These are phyloP conservation scores for Esox niger DNA, from an alignment of 2,113 vertebrate genomes.

Conservation along the genomic window DNA sequence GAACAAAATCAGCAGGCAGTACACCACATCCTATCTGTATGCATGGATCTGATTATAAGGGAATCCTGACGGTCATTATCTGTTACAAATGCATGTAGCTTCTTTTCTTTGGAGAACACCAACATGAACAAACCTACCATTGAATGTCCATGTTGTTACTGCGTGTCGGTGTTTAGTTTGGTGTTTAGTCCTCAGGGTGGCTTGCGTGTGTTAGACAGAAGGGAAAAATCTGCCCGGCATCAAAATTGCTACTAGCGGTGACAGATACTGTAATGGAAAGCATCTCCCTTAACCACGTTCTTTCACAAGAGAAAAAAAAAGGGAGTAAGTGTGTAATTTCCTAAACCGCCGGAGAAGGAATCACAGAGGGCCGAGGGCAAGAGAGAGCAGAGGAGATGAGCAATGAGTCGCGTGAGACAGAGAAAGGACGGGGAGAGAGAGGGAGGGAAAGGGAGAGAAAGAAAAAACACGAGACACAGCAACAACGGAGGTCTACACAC, in stretches of 20 bases:
- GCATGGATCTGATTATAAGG: not conserved
- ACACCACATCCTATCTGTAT: no score
- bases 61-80: not conserved
- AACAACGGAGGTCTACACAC: slow-evolving; percentile 13
- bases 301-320: slow-evolving; percentile 26
- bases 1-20: no score
- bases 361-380: not conserved
- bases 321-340: not conserved
- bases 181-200: not conserved
- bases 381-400: slow-evolving; percentile 1
- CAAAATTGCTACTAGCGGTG: slow-evolving; percentile 31
- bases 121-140: not conserved
- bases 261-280: slow-evolving; percentile 48
- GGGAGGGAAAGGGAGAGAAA: not conserved
- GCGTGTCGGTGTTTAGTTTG: slow-evolving; percentile 6
- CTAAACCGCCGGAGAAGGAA: slow-evolving; percentile 6
- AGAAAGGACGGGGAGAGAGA: not conserved
- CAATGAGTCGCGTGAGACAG: not conserved
- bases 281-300: slow-evolving; percentile 34
- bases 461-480: not conserved
- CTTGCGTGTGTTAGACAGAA: slow-evolving; percentile 7
- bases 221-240: slow-evolving; percentile 36
- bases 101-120: not conserved
- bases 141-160: not conserved
- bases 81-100: not conserved